Base-by-base conservation (phyloP, 2,113 vertebrate genomes). In the Urocolius indicus region DNA sequence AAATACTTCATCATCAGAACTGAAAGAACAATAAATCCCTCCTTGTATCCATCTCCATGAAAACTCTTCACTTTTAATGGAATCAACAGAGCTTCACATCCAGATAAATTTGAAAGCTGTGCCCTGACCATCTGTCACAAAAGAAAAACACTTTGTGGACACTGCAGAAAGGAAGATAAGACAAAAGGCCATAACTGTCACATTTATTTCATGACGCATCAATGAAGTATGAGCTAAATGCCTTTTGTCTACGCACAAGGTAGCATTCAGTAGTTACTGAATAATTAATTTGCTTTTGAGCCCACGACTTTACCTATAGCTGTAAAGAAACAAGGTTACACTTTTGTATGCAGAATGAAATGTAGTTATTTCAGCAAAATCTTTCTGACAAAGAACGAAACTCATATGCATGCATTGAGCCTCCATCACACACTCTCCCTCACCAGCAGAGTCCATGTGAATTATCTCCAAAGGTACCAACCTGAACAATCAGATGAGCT, bases 101-200 rank as follows among this genome's bases (percentile, higher is more conserved):
- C 87, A 91, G 59, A 92, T 82, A 95, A 83, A 91, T 97, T 96
- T 95, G 95, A 97, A 96, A 96, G 91, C 89, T 68, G 76, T 38
- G 34, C n/a, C 87, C 72, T 87, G 26, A 73, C 93, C 96, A 97
- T 97, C 95, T 97, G 96, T 94, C 97, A 91, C 43, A 79, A 97
- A 91, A 88, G 85, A 97, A 86, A 96, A 96, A 90, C 59, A 57
- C 84, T 97, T 94, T 91, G 88, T 38, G 58, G 80, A 85, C 82
- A 79, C 76, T 75, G 77, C 84, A 93, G 90, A 91, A 93, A 96
- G 84, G 87, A 74, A 95, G 87, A 84, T 54, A 92, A 84, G 89
- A 87, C 57, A 71, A 90, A 96, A 93, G 89, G 19, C 51, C 6
- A 0, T 82, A 95, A 95, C 66, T 94, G 95, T 94, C 97, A 94